Evolutionary conservation across 2,888 invertebrate species (phyloP).

Genomic region (Macaria notata): DNA sequence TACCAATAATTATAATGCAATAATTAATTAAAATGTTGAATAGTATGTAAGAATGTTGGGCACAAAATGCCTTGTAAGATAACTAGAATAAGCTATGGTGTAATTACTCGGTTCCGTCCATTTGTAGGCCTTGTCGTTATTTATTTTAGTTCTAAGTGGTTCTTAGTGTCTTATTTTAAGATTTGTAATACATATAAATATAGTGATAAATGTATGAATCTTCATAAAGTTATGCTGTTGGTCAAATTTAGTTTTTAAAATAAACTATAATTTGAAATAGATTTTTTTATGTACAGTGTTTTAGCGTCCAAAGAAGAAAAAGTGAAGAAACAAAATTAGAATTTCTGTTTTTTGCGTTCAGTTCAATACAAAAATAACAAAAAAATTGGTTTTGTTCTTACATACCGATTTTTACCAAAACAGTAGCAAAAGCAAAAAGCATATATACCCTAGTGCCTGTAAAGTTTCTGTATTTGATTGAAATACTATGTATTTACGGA

Average conservation of each 20-base stretch:
- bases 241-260: too few species aligned
- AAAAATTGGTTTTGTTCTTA: too few species aligned
- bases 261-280: too few species aligned
- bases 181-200: conserved; percentile 16
- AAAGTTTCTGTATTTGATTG: neutral
- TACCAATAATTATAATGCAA: conserved; percentile 8
- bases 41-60: conserved; percentile 27
- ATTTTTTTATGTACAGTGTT: too few species aligned
- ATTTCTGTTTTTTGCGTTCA: too few species aligned
- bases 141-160: conserved; percentile 61
- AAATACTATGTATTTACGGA: neutral
- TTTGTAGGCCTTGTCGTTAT: conserved; percentile 69
- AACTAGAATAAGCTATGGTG: conserved; percentile 30
- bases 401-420: too few species aligned
- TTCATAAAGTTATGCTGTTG: too few species aligned
- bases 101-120: conserved; percentile 67
- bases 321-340: too few species aligned
- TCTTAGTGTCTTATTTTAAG: conserved; percentile 13
- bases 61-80: conserved; percentile 44
- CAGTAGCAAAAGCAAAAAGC: too few species aligned
- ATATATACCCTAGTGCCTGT: neutral
- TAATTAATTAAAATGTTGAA: conserved; percentile 15
- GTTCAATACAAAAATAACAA: too few species aligned
- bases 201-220: neutral
- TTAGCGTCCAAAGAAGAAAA: too few species aligned